Percentiles rank a stretch among this genome's conserved stretches.
Conservation (phyloP, 2,113 vertebrate species). For the Catharus fuscescens region DNA sequence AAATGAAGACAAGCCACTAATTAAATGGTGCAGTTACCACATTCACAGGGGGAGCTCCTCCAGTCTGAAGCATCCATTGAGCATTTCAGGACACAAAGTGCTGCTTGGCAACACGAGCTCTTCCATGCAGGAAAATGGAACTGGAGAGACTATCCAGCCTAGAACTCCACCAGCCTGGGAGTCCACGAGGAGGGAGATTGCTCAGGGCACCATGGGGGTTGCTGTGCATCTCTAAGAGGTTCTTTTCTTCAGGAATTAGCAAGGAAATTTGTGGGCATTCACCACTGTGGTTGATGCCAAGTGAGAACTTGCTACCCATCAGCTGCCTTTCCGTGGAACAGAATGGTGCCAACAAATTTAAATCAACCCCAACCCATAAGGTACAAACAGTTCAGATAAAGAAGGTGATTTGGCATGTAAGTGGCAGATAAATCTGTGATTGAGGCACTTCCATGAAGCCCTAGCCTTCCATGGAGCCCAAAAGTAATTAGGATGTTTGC, state of each 20-base stretch:
- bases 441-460: not conserved
- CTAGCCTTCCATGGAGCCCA: not conserved
- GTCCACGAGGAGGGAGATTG: not conserved
- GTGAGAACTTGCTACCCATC: not conserved
- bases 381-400: not conserved
- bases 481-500: not conserved
- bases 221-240: not conserved
- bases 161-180: not conserved
- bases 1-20: too few species aligned
- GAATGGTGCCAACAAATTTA: not conserved
- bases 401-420: not conserved
- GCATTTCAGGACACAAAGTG: not conserved
- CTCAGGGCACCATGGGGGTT: not conserved
- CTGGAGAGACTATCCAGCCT: not conserved
- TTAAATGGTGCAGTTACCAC: too few species aligned
- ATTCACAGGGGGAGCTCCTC: not conserved
- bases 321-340: not conserved
- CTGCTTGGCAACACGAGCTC: not conserved
- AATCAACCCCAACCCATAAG: not conserved
- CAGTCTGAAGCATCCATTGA: not conserved
- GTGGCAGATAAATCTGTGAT: not conserved
- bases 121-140: not conserved
- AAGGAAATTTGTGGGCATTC: not conserved
- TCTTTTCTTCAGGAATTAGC: not conserved
- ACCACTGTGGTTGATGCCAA: not conserved